These are phyloP conservation scores for Mycetomoellerius zeteki DNA, from an alignment of 1,140 invertebrate species.

Conservation along the genomic window DNA sequence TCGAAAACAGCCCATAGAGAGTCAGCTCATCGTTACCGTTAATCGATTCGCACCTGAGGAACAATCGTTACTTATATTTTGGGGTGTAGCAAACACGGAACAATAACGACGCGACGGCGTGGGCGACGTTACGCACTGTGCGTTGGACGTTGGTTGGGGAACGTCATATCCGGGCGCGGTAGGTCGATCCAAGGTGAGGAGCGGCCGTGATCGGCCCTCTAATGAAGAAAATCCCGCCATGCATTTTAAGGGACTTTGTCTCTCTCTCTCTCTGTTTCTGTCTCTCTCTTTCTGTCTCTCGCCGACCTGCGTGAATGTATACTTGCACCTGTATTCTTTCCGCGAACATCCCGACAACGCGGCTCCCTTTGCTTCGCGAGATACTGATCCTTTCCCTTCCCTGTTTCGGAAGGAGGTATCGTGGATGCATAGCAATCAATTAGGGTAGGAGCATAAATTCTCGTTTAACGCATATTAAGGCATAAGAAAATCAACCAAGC, in stretches of 20 bases:
- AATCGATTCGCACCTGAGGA: neutral
- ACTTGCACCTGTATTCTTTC: slow-evolving; percentile 31
- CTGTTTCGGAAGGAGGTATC: neutral
- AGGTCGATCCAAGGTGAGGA: slow-evolving; percentile 80
- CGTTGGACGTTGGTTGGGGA: slow-evolving; percentile 47
- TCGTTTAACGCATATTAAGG: too few species aligned
- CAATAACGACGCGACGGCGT: slow-evolving; percentile 44
- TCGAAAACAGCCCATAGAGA: neutral
- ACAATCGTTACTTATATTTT: slow-evolving; percentile 33
- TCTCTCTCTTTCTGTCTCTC: neutral
- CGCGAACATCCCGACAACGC: slow-evolving; percentile 20
- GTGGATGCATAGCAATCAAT: slow-evolving; percentile 3
- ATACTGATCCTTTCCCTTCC: slow-evolving; percentile 10
- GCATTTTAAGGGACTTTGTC: slow-evolving; percentile 76
- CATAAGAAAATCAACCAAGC: too few species aligned
- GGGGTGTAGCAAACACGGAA: slow-evolving; percentile 62
- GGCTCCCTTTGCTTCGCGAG: slow-evolving; percentile 29
- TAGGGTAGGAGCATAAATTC: too few species aligned
- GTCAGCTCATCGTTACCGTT: neutral
- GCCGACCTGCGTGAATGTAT: neutral
- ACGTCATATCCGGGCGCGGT: slow-evolving; percentile 80
- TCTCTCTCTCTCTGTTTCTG: neutral
- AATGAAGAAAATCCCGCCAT: slow-evolving; percentile 78
- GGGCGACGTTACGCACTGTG: slow-evolving; percentile 21
- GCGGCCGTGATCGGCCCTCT: slow-evolving; percentile 79